These are phyloP conservation scores for Hyposoter dolosus DNA, from an alignment of 2,888 invertebrate species.

Conservation along the genomic window DNA sequence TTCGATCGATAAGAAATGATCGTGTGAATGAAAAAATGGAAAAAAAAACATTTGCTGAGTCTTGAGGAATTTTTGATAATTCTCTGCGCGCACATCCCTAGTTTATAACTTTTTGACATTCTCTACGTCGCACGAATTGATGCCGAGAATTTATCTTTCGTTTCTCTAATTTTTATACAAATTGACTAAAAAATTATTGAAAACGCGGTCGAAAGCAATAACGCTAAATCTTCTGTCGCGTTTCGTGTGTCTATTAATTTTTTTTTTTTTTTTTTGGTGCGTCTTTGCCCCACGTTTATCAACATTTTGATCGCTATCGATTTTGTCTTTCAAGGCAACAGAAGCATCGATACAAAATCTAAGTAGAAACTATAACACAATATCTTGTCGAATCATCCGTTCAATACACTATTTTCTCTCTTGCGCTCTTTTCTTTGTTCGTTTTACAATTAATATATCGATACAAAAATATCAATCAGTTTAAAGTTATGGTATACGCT, in stretches of 20 bases:
- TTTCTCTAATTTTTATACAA: constrained; percentile 12
- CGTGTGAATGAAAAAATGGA: not conserved
- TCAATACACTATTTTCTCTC: constrained; percentile 13
- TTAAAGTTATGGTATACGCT: constrained; percentile 52
- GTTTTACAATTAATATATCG: constrained; percentile 41
- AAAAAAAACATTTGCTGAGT: not conserved
- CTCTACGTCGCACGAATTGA: not conserved
- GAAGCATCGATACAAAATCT: constrained; percentile 63
- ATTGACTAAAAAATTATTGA: constrained; percentile 23
- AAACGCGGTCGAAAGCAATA: constrained; percentile 4
- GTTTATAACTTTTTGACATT: constrained; percentile 23
- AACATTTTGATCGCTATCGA: not conserved
- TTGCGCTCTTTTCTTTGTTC: not conserved
- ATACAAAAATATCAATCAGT: constrained; percentile 67
- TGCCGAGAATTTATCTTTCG: constrained; percentile 12
- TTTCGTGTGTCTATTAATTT: constrained; percentile 18
- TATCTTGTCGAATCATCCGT: constrained; percentile 40
- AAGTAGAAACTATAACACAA: constrained; percentile 54
- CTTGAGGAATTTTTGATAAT: not conserved
- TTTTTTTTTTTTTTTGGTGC: constrained; percentile 43
- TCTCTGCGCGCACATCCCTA: not conserved
- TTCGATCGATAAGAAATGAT: not conserved
- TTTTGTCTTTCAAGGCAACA: not conserved
- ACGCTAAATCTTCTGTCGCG: constrained; percentile 22
- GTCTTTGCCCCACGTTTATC: constrained; percentile 13